Base-by-base conservation (phyloP, 1,140 invertebrate species). In the Drosophila orosa region DNA sequence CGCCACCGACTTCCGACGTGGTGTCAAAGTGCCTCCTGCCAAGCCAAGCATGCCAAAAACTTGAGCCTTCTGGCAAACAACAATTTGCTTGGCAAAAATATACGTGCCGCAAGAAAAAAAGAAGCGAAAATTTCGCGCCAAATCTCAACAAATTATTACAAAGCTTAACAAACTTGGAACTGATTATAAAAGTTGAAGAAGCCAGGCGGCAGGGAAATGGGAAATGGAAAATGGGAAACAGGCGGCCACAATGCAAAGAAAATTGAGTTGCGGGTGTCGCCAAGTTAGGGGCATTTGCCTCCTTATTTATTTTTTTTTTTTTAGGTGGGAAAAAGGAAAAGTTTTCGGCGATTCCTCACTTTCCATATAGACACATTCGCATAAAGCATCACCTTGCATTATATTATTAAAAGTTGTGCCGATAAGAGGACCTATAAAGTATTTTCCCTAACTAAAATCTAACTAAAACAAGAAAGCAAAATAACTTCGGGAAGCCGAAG, bases 81-180 rank as follows among this genome's bases (percentile, higher is more conserved):
- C 56, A 61, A 57, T 77, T 77, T 77, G 66, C 52, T 57, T 69
- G 31, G 24, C 42, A 22, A 45, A 57, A 39, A 33, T 24, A 10
- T 25, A 56, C 10, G 54, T 25, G 44, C 35, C 52, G 50, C 33
- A 31, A 44, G 27, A n/a, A 48, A 22, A 35, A 65, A 60, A n/a
- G 42, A 37, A 55, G 58, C 42, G 24, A 75, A 76, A 73, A 87
- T 83, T 86, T 83, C 50, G 81, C 79, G 76, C 76, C 75, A 86
- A 86, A 86, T 89, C 83, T 80, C 75, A 87, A 79, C 79, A 86
- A 86, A 89, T 86, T 89, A 83, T 81, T 77, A 83, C 83, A 86
- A 69, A 83, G 84, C 84, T 89, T 87, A 69, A 67, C 79, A 79
- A 89, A 86, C 83, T 86, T 89, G 68, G 47, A 86, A 82, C 83